A percentile compares a stretch with the other conserved stretches of the same genome.
These are phyloP conservation scores for Chrysomela aeneicollis DNA, from an alignment of 2,888 invertebrate genomes.

Conservation along the genomic window DNA sequence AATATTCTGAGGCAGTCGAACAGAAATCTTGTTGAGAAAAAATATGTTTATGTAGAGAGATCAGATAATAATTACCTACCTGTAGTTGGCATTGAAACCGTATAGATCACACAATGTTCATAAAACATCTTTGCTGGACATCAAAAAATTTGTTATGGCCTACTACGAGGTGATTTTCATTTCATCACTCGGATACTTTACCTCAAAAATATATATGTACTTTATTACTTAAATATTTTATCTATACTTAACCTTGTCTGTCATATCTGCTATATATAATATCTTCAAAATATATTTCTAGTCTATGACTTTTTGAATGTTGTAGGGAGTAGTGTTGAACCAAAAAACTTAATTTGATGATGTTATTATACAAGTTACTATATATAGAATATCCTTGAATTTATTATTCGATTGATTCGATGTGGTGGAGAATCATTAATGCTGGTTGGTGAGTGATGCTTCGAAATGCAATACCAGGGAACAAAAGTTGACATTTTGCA, in stretches of 20 bases:
- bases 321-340: slow-evolving; percentile 42
- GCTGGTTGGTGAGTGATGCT: not conserved
- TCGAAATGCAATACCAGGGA: not conserved
- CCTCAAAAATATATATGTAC: slow-evolving; percentile 16
- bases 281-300: slow-evolving; percentile 43
- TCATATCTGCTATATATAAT: slow-evolving; percentile 42
- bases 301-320: slow-evolving; percentile 51
- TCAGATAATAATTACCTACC: not conserved
- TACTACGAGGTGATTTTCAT: slow-evolving; percentile 8
- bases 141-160: not conserved
- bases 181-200: slow-evolving; percentile 1
- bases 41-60: not conserved
- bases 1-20: not conserved
- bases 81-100: not conserved
- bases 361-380: not conserved
- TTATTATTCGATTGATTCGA: not conserved
- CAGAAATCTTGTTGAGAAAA: not conserved
- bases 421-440: not conserved
- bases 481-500: not conserved
- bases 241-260: slow-evolving; percentile 41
- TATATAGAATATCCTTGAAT: not conserved
- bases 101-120: not conserved
- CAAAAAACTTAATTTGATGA: slow-evolving; percentile 32
- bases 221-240: slow-evolving; percentile 27
- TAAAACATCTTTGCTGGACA: not conserved